Percentiles rank a stretch among this genome's conserved stretches.
phyloP scores from a whole-genome alignment of 2,888 invertebrate species.

The Platerodrilus igneus region DNA sequence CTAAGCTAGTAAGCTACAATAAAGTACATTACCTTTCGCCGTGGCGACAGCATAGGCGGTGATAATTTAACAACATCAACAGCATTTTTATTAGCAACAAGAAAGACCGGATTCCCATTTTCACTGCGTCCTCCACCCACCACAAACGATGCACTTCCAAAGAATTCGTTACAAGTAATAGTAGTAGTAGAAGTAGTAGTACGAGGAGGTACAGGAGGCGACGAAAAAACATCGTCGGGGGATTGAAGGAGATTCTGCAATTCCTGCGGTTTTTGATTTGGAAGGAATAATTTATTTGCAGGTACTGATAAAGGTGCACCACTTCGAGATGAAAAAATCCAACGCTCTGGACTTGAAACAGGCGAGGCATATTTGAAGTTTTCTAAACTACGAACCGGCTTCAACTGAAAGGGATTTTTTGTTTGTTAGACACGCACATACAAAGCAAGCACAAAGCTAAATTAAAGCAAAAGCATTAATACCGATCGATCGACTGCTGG shows the following conservation, averaged over 20 bases:
- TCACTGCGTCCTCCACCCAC: slow-evolving; percentile 47
- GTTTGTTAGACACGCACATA: slow-evolving; percentile 12
- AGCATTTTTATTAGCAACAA: slow-evolving; percentile 46
- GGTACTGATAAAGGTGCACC: slow-evolving; percentile 37
- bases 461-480: slow-evolving; percentile 37
- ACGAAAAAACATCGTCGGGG: slow-evolving; percentile 45
- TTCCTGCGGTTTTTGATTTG: slow-evolving; percentile 34
- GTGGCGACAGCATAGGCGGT: slow-evolving; percentile 44
- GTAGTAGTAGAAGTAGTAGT: slow-evolving; percentile 25
- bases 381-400: slow-evolving; percentile 59
- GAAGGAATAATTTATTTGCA: slow-evolving; percentile 30
- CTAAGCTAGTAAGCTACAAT: no score
- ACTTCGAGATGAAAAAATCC: slow-evolving; percentile 34
- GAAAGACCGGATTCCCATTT: slow-evolving; percentile 48
- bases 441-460: slow-evolving; percentile 11
- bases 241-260: slow-evolving; percentile 45
- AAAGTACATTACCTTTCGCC: slow-evolving; percentile 45
- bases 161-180: slow-evolving; percentile 37
- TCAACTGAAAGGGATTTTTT: slow-evolving; percentile 47
- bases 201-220: slow-evolving; percentile 40
- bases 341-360: slow-evolving; percentile 39
- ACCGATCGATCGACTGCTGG: slow-evolving; percentile 63
- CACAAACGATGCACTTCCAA: slow-evolving; percentile 45
- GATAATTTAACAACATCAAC: slow-evolving; percentile 49
- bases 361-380: slow-evolving; percentile 49